Percentiles rank a stretch among this genome's conserved stretches.
Conservation (phyloP, 1,140 invertebrate species). For the Antheraea mylitta region DNA sequence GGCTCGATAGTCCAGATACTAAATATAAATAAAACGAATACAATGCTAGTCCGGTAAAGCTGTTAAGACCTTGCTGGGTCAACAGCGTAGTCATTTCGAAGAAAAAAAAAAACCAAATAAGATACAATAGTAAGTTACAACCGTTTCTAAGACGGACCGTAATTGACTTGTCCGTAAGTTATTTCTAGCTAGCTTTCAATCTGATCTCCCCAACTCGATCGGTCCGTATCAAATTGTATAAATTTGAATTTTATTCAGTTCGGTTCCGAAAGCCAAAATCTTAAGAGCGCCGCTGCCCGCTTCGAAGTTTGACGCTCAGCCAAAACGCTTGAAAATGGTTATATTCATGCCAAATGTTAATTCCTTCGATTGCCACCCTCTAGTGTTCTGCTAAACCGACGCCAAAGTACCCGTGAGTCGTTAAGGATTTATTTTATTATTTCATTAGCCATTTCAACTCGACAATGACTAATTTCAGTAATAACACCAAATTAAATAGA, state of each 20-base stretch:
- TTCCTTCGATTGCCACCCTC: background rate
- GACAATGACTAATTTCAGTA: background rate
- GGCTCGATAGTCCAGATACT: too few species aligned
- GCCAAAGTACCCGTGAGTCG: background rate
- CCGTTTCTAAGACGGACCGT: background rate
- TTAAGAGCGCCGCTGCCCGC: slow-evolving; percentile 1
- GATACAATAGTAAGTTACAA: too few species aligned
- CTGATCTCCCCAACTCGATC: background rate
- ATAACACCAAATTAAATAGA: too few species aligned
- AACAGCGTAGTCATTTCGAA: too few species aligned
- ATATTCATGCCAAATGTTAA: background rate
- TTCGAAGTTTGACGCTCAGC: background rate
- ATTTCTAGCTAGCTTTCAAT: background rate
- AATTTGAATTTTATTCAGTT: slow-evolving; percentile 3
- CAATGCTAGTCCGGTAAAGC: too few species aligned
- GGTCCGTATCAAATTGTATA: background rate
- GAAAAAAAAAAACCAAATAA: too few species aligned
- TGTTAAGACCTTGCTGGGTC: too few species aligned
- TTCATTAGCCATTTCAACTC: background rate
- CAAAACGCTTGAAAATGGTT: background rate
- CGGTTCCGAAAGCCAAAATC: background rate
- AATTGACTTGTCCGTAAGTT: background rate
- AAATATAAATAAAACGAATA: too few species aligned
- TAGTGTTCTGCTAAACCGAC: background rate
- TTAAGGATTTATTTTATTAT: slow-evolving; percentile 2